Conservation (phyloP, 2,797 vertebrate genomes). For the Hippoglossus hippoglossus region DNA sequence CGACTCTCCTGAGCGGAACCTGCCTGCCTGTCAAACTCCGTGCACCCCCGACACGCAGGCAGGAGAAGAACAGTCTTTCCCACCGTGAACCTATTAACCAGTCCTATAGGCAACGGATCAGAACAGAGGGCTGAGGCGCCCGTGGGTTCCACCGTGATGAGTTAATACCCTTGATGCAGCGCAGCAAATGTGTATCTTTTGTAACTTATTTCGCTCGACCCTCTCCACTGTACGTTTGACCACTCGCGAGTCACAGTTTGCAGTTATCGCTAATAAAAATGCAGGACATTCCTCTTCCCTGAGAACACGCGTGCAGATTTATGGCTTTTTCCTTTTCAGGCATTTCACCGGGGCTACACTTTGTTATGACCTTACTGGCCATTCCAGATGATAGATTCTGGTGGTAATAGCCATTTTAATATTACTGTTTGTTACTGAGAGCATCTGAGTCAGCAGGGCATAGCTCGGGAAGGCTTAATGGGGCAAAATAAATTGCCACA, state of each 20-base stretch:
- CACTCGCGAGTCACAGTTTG: background rate
- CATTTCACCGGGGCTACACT: conserved; percentile 66
- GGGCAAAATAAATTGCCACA: conserved; percentile 81
- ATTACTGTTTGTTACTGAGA: conserved; percentile 83
- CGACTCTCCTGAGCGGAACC: background rate
- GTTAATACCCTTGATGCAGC: background rate
- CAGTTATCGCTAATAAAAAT: conserved; percentile 16
- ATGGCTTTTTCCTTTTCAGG: conserved; percentile 56
- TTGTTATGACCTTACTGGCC: conserved; percentile 68
- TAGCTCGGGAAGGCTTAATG: conserved; percentile 79
- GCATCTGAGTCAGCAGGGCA: conserved; percentile 82
- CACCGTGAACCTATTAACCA: background rate
- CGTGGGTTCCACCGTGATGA: too few species aligned
- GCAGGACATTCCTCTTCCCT: conserved; percentile 27
- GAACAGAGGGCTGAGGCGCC: background rate
- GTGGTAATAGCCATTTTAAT: conserved; percentile 79
- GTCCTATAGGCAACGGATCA: background rate
- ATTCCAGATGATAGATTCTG: conserved; percentile 77
- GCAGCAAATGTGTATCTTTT: background rate
- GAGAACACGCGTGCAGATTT: conserved; percentile 55
- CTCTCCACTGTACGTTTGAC: background rate
- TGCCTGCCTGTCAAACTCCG: background rate
- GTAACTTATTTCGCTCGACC: background rate
- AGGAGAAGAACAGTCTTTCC: background rate
- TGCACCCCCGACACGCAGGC: background rate